Conservation (phyloP, 2,888 invertebrate genomes). For the Hipparchia semele region DNA sequence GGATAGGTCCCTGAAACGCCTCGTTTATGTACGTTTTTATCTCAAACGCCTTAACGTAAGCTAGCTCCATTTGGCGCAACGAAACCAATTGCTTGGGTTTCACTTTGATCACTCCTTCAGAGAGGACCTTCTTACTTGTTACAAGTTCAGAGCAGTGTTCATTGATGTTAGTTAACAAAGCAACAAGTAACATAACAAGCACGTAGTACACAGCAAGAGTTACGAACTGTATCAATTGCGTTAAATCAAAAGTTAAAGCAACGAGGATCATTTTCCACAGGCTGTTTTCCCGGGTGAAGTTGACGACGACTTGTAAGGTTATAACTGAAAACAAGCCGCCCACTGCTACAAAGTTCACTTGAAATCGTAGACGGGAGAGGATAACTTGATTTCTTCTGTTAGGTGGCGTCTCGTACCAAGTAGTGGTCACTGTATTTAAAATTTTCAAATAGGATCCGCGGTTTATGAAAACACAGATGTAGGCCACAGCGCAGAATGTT, state of each 20-base stretch:
- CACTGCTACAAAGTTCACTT: slow-evolving; percentile 49
- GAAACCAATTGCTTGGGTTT: slow-evolving; percentile 46
- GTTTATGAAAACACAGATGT: slow-evolving; percentile 55
- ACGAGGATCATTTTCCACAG: slow-evolving; percentile 65
- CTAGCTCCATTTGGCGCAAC: slow-evolving; percentile 56
- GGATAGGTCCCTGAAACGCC: slow-evolving; percentile 61
- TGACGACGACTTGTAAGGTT: slow-evolving; percentile 53
- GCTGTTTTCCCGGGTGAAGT: slow-evolving; percentile 55
- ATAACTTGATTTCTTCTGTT: slow-evolving; percentile 45
- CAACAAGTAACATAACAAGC: slow-evolving; percentile 54
- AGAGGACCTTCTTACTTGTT: slow-evolving; percentile 35
- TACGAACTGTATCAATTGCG: slow-evolving; percentile 64
- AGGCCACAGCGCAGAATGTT: slow-evolving; percentile 52
- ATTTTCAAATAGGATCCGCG: slow-evolving; percentile 57
- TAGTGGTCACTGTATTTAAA: slow-evolving; percentile 54
- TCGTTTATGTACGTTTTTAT: slow-evolving; percentile 58
- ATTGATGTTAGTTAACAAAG: slow-evolving; percentile 55
- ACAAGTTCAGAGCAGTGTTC: slow-evolving; percentile 45
- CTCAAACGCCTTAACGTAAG: slow-evolving; percentile 57
- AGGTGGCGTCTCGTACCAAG: slow-evolving; percentile 48
- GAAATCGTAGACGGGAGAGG: slow-evolving; percentile 48
- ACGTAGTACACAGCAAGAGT: slow-evolving; percentile 57
- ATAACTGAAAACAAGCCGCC: slow-evolving; percentile 45
- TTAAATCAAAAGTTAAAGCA: slow-evolving; percentile 55
- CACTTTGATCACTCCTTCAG: slow-evolving; percentile 46